phyloP scores from a whole-genome alignment of 2,888 invertebrate species.

The Tethea ocularis region DNA sequence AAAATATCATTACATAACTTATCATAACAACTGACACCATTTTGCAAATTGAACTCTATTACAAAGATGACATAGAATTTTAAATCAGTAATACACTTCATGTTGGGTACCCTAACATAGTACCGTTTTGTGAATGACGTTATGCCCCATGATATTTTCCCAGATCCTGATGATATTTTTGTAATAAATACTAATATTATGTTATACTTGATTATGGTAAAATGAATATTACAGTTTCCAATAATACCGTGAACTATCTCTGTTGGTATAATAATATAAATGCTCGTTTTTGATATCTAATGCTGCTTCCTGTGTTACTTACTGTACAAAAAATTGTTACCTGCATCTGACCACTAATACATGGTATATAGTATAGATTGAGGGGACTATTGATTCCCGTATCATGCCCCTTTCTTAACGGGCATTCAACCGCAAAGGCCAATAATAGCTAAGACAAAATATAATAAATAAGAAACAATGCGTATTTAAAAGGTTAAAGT shows the following conservation, averaged over 20 bases:
- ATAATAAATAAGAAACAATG: neutral
- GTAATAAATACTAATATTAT: neutral
- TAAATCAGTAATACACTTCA: neutral
- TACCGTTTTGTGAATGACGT: no score
- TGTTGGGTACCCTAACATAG: no score
- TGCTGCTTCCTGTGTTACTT: constrained; percentile 53
- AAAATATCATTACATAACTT: constrained; percentile 51
- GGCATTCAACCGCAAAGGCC: no score
- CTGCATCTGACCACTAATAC: constrained; percentile 27
- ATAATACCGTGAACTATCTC: constrained; percentile 44
- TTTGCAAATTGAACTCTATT: constrained; percentile 16
- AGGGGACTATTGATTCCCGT: neutral
- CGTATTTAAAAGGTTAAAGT: no score
- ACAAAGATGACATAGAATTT: neutral
- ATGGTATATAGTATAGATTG: neutral
- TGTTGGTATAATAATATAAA: constrained; percentile 13
- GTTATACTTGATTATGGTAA: neutral
- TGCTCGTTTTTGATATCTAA: constrained; percentile 36
- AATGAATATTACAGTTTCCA: constrained; percentile 22
- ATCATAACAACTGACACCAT: constrained; percentile 43
- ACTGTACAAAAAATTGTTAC: constrained; percentile 49
- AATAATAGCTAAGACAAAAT: no score
- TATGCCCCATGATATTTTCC: no score
- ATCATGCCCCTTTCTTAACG: neutral
- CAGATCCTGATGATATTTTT: neutral